These are phyloP conservation scores for Onthophagus taurus DNA, from an alignment of 1,140 invertebrate species.

Conservation along the genomic window DNA sequence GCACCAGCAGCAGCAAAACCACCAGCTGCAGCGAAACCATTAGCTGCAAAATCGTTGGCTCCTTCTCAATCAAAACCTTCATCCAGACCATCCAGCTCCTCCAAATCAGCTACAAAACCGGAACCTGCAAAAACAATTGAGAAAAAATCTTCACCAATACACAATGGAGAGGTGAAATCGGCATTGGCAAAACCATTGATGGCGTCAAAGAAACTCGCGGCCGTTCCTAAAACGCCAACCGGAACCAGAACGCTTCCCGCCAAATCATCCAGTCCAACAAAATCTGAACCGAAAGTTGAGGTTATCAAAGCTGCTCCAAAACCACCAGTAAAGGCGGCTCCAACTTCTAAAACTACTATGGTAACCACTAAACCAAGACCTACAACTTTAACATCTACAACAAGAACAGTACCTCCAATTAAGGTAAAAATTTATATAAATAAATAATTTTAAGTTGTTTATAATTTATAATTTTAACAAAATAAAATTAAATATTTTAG, in stretches of 20 bases:
- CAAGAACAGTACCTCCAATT: conserved; percentile 11
- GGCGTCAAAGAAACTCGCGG: conserved; percentile 12
- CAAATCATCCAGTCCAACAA: conserved; percentile 12
- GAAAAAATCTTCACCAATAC: conserved; percentile 40
- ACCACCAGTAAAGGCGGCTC: conserved; percentile 11
- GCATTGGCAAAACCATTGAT: conserved; percentile 20
- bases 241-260: conserved; percentile 15
- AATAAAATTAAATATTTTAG: conserved; percentile 1
- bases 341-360: conserved; percentile 11
- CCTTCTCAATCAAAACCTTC: neutral
- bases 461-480: neutral
- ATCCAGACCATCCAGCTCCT: no score
- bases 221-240: conserved; percentile 9
- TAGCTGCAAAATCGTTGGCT: conserved; percentile 18
- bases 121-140: conserved; percentile 31
- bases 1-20: conserved; percentile 20
- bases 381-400: conserved; percentile 13
- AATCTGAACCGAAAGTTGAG: conserved; percentile 14
- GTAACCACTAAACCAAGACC: conserved; percentile 14
- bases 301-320: neutral
- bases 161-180: conserved; percentile 46
- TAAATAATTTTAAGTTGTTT: neutral
- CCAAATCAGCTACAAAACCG: no score
- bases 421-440: conserved; percentile 9
- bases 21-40: conserved; percentile 20